Base-by-base conservation (phyloP, 2,888 invertebrate species). In the Xanthia icteritia region DNA sequence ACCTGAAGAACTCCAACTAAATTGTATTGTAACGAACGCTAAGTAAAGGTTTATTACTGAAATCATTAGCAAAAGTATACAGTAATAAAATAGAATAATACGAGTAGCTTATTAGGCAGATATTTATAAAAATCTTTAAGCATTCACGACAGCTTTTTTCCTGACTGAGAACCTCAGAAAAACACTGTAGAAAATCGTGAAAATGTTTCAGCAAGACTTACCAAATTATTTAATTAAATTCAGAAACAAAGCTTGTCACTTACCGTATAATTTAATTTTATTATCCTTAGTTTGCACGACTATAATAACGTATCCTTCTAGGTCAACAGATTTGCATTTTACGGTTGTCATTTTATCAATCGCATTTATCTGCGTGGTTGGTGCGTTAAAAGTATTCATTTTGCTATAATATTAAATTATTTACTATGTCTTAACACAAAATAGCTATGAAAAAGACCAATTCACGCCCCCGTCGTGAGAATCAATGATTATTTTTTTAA, bases 301-400 rank as follows among this genome's bases (percentile, higher is more conserved):
- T 93, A 99, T 99, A 94, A 99, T 99, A 93, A 99, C 99, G 97
- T 99, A 99, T 93, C 99, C 99, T 92, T 99, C 99, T 94, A 99
- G 97, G 97, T 99, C 99, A 93, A 99, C 99, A 96, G 96, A 95
- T 91, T 97, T 97, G 85, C 96, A 96, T 92, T 97, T 97, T 54
- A 97, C 96, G 77, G 97, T 96, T 87, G 96, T 97, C 94, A 95
- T 93, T 92, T 96, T 97, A 84, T 96, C 96, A 79, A 96, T 94
- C 42, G 96, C 92, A 87, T 95, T 96, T 81, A 96, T 96, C 89
- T 96, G 96, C 83, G 96, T 96, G 5, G 96, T 96, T 8, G 96
- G 96, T 36, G 95, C 96, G 92, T 95, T 96, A 79, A 96, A 96
- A 31, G 96, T 92, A 93, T 96, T 96, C 96, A 96, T 96, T 89